A percentile compares a stretch with the other conserved stretches of the same genome.
Conservation (phyloP, 1,140 invertebrate genomes). For the Meloidogyne chitwoodi region DNA sequence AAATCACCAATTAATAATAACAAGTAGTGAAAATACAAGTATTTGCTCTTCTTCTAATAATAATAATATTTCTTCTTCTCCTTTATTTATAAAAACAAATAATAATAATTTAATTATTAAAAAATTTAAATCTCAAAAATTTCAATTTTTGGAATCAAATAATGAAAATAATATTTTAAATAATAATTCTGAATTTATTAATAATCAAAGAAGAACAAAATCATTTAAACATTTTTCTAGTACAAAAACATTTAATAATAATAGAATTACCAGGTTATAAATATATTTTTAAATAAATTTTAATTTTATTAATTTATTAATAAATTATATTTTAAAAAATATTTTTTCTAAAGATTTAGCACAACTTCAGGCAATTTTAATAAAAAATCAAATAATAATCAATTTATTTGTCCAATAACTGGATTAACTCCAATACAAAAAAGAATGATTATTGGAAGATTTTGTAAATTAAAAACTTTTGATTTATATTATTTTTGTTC, state of each 20-base stretch:
- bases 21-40: background rate
- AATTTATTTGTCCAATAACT: background rate
- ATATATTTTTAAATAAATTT: background rate
- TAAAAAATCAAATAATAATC: background rate
- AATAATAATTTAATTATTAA: background rate
- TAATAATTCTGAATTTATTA: background rate
- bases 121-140: background rate
- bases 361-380: background rate
- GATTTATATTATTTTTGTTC: background rate
- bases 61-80: no score
- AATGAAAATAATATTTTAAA: background rate
- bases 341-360: background rate
- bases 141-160: background rate
- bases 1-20: background rate
- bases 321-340: background rate
- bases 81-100: no score
- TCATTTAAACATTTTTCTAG: background rate
- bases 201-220: background rate
- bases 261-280: background rate
- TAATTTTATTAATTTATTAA: no score
- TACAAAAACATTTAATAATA: background rate
- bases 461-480: background rate
- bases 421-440: background rate
- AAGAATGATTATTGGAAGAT: background rate
- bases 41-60: background rate